Evolutionary conservation across 2,888 invertebrate species (phyloP), one percentile per base, ranked within the genome.

Genomic region (Tinea semifulvella): DNA sequence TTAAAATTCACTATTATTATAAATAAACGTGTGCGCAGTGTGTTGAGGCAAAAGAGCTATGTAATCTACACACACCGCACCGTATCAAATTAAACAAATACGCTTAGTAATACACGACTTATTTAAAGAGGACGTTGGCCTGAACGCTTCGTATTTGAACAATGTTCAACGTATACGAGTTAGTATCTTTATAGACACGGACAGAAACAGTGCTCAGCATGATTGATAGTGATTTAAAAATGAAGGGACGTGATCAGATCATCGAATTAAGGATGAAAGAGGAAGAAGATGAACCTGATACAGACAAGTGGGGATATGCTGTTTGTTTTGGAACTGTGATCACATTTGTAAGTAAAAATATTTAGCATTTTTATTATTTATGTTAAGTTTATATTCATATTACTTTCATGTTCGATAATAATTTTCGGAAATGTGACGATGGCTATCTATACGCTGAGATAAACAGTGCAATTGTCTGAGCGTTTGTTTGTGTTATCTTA

Each of bases 261-360:
- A 20, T 22, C 5, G 40, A 40, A 13, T 40, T 22, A 22, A 22
- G 40, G 13, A 3, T 22, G 3, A 22, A 22, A 8, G 40, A 20
- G 27, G 49, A 48, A 42, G 49, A 50, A 48, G 47, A 48, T 53
- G 40, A 46, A 46, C 45, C 46, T 10, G 56, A 58, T 31, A 54
- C 25, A n/a, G 61, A 63, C 36, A 52, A 48, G 13, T 89, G 88
- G 87, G 89, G 89, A 3, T 88, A 87, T 66, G 70, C 84, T 43
- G 84, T 89, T 22, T 85, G 87, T 39, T 60, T 86, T 16, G 87
- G 88, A 14, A 83, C 85, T 46, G 74, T 85, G 39, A 62, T 88
- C 18, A 84, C 84, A 40, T 87, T 86, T 62, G 88, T 89, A 65
- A 86, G 86, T 76, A 54, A 22, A 35, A 46, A n/a, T n/a, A n/a